Evolutionary conservation across 1,140 invertebrate genomes (phyloP), one percentile per base, ranked within the genome.

Genomic region (Tetragnatha versicolor): DNA sequence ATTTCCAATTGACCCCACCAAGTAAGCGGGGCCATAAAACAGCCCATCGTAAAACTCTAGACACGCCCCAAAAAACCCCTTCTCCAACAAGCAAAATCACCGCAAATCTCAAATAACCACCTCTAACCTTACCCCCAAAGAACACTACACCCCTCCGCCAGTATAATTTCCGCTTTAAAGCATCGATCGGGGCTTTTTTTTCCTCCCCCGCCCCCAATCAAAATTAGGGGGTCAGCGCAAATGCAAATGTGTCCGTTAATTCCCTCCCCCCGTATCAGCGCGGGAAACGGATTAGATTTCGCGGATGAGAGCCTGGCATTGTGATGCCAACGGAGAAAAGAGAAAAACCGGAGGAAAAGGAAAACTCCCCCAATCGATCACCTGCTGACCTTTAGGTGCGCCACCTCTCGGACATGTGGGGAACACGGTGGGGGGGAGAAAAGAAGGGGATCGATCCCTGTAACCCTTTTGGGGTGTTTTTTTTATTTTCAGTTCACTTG

Each of bases 341-440:
- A 72, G 68, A 58, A 35, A 25, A 53, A 35, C 68, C 25, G 14
- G 33, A 72, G 35, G 51, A 72, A 58, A 58, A 58, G 51, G 51
- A 72, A 72, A 72, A 53, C 47, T 58, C 47, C 49, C 35, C 27
- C 68, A 72, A 72, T 72, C 68, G 68, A 72, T 72, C 68, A 72
- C 35, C 51, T 42, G 51, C 49, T 72, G 68, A 72, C 68, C 68
- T 72, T 72, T 72, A 72, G 42, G 33, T 37, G 68, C 68, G 68
- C 68, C 68, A 72, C 68, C 68, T 72, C 47, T 72, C 47, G 68
- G 68, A 58, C 68, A 53, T 20, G n/a, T 12, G 17, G 33, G 10
- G 51, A 72, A 37, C 58, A 37, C 55, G 35, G 14, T 35, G 27
- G 42, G 37, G 37, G 47, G 49, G 63, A 66, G 27, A 66, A 51